Base-by-base conservation (phyloP, 2,797 vertebrate species). In the Chromis chromis region DNA sequence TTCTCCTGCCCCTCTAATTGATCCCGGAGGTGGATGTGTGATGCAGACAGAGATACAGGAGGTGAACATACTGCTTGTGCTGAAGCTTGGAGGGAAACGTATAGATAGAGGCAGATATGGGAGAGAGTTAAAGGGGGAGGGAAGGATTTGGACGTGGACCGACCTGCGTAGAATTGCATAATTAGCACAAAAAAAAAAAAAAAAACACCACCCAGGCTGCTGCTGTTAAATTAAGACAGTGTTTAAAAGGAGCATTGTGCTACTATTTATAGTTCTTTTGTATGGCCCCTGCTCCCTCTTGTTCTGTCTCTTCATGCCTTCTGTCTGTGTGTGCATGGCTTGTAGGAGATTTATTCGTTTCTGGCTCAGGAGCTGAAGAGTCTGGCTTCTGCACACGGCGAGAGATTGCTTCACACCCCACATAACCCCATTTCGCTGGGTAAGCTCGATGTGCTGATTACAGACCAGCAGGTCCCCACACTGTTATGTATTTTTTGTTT, bases 401-500 rank as follows among this genome's bases (percentile, higher is more conserved):
- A 99, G 89, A 94, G 96, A 83, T 86, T 99, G 64, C 94, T 99
- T 74, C 89, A 96, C 66, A 99, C 96, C 64, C 94, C 96, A 54
- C 97, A 97, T 86, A 99, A 99, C 89, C 96, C 97, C 70, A 96
- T 99, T 89, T 99, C 98, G 49, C 93, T 99, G 89, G 97, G 98
- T 99, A 94, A 90, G 92, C 65, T 75, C 31, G 12, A n/a, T 40
- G 33, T 16, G 19, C 50, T 36, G 28, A 55, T 60, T 57, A 0
- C 0, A 68, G 12, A 42, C 36, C 62, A 65, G 21, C 40, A 27
- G 14, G 4, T 42, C 59, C 7, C 27, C 1, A 33, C 3, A 13
- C 60, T 59, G 21, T 54, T 3, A 4, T 49, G 0, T 24, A 13
- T 50, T 19, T n/a, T 73, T 28, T 5, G 0, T 33, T 28, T 17